phyloP scores from a whole-genome alignment of 2,113 vertebrate species.

The Erinaceus europaeus region DNA sequence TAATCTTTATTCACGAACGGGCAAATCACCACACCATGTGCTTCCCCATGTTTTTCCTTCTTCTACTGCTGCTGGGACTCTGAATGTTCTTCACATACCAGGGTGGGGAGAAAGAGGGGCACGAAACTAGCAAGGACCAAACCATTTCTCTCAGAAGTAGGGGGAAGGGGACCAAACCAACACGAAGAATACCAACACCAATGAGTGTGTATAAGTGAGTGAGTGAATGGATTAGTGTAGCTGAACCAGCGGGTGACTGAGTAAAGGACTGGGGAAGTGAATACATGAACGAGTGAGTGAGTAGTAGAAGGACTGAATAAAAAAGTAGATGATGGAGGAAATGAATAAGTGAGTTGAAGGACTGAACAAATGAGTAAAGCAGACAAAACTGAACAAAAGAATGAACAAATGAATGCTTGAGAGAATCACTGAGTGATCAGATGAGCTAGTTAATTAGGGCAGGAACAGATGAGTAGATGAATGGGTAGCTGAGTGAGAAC shows the following conservation, averaged over 20 bases:
- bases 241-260: not conserved
- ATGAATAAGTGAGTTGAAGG: not conserved
- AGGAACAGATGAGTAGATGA: not conserved
- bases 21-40: no score
- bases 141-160: no score
- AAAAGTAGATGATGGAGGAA: not conserved
- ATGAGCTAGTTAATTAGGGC: not conserved
- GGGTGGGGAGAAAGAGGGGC: no score
- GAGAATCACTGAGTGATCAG: not conserved
- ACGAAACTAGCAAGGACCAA: no score
- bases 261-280: not conserved
- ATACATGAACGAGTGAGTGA: not conserved
- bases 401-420: not conserved
- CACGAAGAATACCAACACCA: no score
- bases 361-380: not conserved
- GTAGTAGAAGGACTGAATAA: not conserved
- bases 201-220: not conserved
- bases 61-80: no score
- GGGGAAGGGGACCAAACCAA: no score
- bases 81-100: no score
- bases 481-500: not conserved
- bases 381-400: not conserved
- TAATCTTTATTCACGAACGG: no score
- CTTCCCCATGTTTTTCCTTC: no score
- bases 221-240: not conserved